Conservation (phyloP, 2,113 vertebrate species). For the Egretta garzetta region DNA sequence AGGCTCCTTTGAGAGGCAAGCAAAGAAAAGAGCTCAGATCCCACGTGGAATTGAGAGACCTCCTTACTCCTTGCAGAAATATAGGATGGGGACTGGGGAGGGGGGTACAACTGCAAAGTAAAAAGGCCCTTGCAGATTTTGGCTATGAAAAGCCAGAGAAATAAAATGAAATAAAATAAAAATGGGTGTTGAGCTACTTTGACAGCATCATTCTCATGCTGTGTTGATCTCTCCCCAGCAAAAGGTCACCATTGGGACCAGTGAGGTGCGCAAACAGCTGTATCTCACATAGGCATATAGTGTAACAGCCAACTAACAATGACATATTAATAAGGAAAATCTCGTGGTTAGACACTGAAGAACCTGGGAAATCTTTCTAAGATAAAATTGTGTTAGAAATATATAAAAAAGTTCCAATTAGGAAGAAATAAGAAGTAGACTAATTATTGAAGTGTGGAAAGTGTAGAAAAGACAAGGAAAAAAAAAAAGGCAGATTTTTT, state of each 20-base stretch:
- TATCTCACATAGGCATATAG: not conserved
- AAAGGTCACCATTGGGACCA: not conserved
- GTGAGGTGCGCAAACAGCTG: not conserved
- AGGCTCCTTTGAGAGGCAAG: not conserved
- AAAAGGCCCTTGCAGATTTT: not conserved
- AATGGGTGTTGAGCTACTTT: not conserved
- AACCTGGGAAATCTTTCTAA: not conserved
- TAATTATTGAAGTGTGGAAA: not conserved
- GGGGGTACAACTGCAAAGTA: not conserved
- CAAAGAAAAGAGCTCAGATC: not conserved
- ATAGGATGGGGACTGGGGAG: not conserved
- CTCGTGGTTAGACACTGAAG: not conserved
- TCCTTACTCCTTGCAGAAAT: not conserved
- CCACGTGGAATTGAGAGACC: fast-evolving
- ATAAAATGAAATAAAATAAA: not conserved
- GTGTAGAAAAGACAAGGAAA: not conserved
- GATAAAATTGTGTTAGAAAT: not conserved
- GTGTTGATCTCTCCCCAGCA: not conserved
- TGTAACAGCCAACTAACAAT: not conserved
- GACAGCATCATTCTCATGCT: not conserved
- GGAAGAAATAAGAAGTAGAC: not conserved
- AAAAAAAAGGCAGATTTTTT: not conserved
- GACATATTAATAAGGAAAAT: not conserved
- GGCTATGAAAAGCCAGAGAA: not conserved
- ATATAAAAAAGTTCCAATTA: not conserved